These are phyloP conservation scores for Guaruba guarouba DNA, from an alignment of 2,113 vertebrate species.

Conservation along the genomic window DNA sequence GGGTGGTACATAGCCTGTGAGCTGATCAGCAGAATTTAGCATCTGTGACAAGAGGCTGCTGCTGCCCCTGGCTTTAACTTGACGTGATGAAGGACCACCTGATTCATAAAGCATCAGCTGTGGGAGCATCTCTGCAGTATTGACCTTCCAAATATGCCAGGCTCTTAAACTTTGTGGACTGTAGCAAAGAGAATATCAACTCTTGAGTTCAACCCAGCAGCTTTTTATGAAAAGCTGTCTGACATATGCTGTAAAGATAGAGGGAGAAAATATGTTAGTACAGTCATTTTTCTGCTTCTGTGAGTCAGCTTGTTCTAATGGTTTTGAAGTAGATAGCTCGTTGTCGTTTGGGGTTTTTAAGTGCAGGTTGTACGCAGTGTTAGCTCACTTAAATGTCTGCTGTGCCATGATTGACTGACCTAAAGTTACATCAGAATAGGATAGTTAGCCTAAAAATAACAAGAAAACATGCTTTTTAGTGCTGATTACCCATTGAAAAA, in stretches of 20 bases:
- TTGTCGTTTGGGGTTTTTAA: conserved; percentile 54
- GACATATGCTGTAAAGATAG: conserved; percentile 23
- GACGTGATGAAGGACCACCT: not conserved
- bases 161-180: not conserved
- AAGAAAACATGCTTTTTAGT: not conserved
- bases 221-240: conserved; percentile 24
- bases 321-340: conserved; percentile 48
- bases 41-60: not conserved
- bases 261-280: conserved; percentile 33
- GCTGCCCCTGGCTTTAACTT: not conserved
- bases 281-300: conserved; percentile 38
- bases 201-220: not conserved
- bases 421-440: not conserved
- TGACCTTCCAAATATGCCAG: not conserved
- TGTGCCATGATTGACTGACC: conserved; percentile 12
- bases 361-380: conserved; percentile 34
- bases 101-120: not conserved
- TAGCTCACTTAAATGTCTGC: conserved; percentile 27
- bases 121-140: not conserved
- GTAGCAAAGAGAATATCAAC: not conserved
- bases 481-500: not conserved
- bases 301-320: conserved; percentile 60
- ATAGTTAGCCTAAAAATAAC: conserved; percentile 11
- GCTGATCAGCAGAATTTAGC: not conserved
- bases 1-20: not conserved